Conservation (phyloP, 2,888 invertebrate species). For the Hirtodrosophila cameraria region DNA sequence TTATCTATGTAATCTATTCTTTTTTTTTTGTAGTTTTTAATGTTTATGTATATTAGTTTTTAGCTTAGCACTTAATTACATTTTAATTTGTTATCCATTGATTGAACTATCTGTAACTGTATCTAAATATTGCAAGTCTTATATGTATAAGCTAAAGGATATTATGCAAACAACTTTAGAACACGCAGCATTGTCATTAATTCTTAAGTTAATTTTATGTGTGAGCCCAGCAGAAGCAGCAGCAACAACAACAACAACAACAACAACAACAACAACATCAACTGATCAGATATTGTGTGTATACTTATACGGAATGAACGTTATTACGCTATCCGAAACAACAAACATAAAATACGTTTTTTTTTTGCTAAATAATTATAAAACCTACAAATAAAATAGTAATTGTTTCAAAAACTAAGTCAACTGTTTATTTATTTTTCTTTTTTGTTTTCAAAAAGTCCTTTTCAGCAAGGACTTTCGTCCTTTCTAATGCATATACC, state of each 20-base stretch:
- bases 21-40: constrained; percentile 29
- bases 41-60: constrained; percentile 40
- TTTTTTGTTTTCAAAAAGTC: not conserved
- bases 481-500: no score
- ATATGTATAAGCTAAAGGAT: constrained; percentile 53
- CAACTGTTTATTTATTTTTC: not conserved
- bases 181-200: constrained; percentile 76
- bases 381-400: constrained; percentile 66
- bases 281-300: constrained; percentile 42
- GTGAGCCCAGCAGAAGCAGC: constrained; percentile 36
- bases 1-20: constrained; percentile 6
- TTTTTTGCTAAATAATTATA: constrained; percentile 72
- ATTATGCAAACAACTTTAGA: constrained; percentile 53
- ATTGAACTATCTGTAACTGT: constrained; percentile 41
- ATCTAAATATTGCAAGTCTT: constrained; percentile 59
- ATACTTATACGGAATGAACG: constrained; percentile 12
- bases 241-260: constrained; percentile 4
- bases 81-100: constrained; percentile 66
- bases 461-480: not conserved
- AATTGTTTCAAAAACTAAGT: constrained; percentile 67
- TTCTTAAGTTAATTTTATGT: constrained; percentile 72
- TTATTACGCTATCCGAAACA: constrained; percentile 18
- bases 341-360: constrained; percentile 48
- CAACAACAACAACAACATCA: constrained; percentile 18
- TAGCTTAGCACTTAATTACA: constrained; percentile 59